These are phyloP conservation scores for Drosophila meridiana DNA, from an alignment of 2,888 invertebrate genomes.

Conservation along the genomic window DNA sequence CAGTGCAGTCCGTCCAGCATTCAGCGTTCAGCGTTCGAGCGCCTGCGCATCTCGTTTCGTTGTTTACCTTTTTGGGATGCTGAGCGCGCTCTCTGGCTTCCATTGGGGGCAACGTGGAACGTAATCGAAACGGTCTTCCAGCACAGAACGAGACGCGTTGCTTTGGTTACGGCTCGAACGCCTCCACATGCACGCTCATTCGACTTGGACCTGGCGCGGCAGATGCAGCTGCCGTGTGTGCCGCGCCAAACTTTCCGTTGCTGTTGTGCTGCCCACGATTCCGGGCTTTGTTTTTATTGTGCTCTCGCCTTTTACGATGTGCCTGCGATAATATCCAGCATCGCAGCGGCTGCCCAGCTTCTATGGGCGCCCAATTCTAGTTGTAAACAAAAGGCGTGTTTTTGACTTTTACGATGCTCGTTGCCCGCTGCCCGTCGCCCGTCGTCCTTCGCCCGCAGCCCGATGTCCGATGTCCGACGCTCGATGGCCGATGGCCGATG, in stretches of 20 bases:
- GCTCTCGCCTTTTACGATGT: slow-evolving; percentile 55
- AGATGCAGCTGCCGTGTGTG: slow-evolving; percentile 60
- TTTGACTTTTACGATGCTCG: slow-evolving; percentile 52
- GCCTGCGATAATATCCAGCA: slow-evolving; percentile 38
- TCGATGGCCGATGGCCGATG: slow-evolving; percentile 25
- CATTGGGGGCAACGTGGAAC: slow-evolving; percentile 43
- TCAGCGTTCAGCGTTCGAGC: slow-evolving; percentile 30
- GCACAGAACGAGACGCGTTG: slow-evolving; percentile 26
- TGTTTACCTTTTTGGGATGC: slow-evolving; percentile 54
- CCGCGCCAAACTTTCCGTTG: slow-evolving; percentile 20
- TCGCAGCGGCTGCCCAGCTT: slow-evolving; percentile 8
- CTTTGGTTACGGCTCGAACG: slow-evolving; percentile 46
- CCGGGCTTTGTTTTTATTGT: slow-evolving; percentile 51
- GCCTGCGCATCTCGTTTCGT: slow-evolving; percentile 53
- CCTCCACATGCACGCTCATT: slow-evolving; percentile 73
- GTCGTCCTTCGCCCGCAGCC: slow-evolving; percentile 15
- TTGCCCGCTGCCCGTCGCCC: slow-evolving; percentile 19
- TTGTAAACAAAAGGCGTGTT: slow-evolving; percentile 60
- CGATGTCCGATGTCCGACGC: slow-evolving; percentile 17
- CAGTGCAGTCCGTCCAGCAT: slow-evolving; percentile 9
- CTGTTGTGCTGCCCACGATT: slow-evolving; percentile 13
- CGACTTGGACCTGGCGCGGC: slow-evolving; percentile 70
- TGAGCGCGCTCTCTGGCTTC: slow-evolving; percentile 19
- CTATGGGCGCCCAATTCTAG: slow-evolving; percentile 37
- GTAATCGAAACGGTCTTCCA: slow-evolving; percentile 39